Evolutionary conservation across 1,140 invertebrate species (phyloP).

Genomic region (Antheraea pernyi): DNA sequence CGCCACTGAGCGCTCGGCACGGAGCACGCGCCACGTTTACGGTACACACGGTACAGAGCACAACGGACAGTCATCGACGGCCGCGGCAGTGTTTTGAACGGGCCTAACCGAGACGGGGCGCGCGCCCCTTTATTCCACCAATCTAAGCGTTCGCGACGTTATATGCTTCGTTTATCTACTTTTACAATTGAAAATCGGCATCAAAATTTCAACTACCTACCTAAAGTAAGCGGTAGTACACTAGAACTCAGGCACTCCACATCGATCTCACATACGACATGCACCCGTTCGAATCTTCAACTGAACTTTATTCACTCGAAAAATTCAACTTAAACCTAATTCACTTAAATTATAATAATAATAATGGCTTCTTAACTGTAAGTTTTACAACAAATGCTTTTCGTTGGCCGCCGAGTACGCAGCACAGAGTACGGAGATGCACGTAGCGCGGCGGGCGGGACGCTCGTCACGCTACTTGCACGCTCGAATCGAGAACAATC

Average conservation of each 20-base stretch:
- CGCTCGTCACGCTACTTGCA: conserved; percentile 29
- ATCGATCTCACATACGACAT: conserved; percentile 72
- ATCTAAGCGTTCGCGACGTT: conserved; percentile 55
- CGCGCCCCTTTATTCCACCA: conserved; percentile 8
- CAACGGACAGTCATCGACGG: conserved; percentile 23
- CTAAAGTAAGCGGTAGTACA: conserved; percentile 77
- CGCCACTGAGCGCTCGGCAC: no score
- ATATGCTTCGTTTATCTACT: conserved; percentile 68
- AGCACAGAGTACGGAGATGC: conserved; percentile 38
- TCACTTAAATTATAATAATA: conserved; percentile 70
- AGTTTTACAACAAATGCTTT: conserved; percentile 77
- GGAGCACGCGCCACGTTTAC: no score
- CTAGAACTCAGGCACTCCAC: conserved; percentile 75
- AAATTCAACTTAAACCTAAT: conserved; percentile 77
- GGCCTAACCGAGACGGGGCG: no score
- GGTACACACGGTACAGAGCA: not conserved
- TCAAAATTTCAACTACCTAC: conserved; percentile 78
- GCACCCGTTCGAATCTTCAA: conserved; percentile 68
- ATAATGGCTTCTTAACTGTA: conserved; percentile 74
- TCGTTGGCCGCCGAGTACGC: conserved; percentile 68
- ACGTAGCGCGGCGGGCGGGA: conserved; percentile 11
- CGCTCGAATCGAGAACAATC: conserved; percentile 45
- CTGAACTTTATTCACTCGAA: conserved; percentile 74
- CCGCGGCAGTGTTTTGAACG: conserved; percentile 16
- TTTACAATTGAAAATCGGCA: conserved; percentile 73